These are phyloP conservation scores for Syrmaticus mikado DNA, from an alignment of 2,113 vertebrate species.

Conservation along the genomic window DNA sequence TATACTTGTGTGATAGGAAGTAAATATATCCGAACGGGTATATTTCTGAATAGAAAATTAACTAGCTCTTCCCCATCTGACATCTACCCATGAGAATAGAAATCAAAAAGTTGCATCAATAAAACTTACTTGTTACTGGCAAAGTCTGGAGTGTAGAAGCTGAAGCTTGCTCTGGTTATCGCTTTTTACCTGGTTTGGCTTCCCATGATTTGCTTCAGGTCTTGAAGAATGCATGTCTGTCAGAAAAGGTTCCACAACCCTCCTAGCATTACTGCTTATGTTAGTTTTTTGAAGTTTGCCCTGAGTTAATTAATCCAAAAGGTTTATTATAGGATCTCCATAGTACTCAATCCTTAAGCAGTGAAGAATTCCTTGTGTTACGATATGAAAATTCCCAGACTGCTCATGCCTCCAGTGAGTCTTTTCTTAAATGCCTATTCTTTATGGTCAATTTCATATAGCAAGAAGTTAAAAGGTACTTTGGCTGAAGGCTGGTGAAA, in stretches of 20 bases:
- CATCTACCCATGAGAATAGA: background rate
- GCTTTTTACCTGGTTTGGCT: background rate
- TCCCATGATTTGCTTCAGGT: background rate
- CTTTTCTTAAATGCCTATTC: conserved; percentile 23
- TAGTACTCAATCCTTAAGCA: conserved; percentile 42
- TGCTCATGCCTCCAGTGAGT: background rate
- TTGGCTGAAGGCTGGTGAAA: background rate
- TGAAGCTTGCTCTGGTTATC: background rate
- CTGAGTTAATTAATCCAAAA: conserved; percentile 34
- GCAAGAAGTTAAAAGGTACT: background rate
- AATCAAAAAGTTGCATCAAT: background rate
- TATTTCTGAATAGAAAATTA: background rate
- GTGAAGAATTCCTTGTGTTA: conserved; percentile 45
- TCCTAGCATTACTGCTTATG: background rate
- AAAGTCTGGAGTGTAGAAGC: background rate
- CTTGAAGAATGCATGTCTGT: conserved; percentile 13
- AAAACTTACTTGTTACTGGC: conserved; percentile 2
- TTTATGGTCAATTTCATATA: conserved; percentile 9
- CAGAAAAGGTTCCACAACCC: conserved; percentile 6
- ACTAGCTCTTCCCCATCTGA: background rate
- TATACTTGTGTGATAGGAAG: background rate
- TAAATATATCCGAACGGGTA: background rate
- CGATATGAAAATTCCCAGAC: conserved; percentile 22
- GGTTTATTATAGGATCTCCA: conserved; percentile 18
- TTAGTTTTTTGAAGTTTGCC: conserved; percentile 3